Base-by-base conservation (phyloP, 2,888 invertebrate genomes). In the Papilio protenor region DNA sequence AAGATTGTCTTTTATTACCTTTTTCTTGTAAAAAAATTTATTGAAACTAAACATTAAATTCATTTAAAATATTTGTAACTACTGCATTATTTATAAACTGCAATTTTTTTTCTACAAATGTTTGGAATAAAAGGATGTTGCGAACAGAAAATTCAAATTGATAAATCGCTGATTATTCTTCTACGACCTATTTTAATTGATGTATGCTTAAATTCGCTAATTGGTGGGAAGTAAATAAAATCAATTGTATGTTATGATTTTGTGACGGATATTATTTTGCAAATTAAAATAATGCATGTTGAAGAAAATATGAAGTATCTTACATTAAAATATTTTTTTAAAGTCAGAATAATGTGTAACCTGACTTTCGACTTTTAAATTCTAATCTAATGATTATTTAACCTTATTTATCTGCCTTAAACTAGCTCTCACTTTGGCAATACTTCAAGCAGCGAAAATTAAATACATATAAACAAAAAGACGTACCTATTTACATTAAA, bases 121-220 rank as follows among this genome's bases (percentile, higher is more conserved):
- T 61, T 61, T 61, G 27, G 1, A 23, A 59, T 21, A 21, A 21
- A 57, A 57, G 8, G 8, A 59, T 27, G 5, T 27, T 16, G 27
- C 18, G 11, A 66, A 18, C 18, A 14, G 16, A 27, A 61, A 18
- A 16, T 27, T 33, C 16, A 8, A 33, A 11, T 18, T 8, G 3
- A 33, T 18, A 33, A 40, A 33, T 16, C 33, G 33, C 18, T 64
- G 33, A 64, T 33, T 59, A 23, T 11, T 4, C 11, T 61, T 40
- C 40, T 33, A 66, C 2, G 40, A n/a, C 40, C 4, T 66, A 40
- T 40, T 40, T 11, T 40, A 11, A 40, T 40, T 66, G 23, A 10
- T 74, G n/a, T 71, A 27, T 47, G 10, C 47, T 61, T 61, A 74
- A 61, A 64, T 33, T 69, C 16, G 57, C 66, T 70, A 75, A 49